phyloP scores from a whole-genome alignment of 1,140 invertebrate species.

The Grapholita molesta region DNA sequence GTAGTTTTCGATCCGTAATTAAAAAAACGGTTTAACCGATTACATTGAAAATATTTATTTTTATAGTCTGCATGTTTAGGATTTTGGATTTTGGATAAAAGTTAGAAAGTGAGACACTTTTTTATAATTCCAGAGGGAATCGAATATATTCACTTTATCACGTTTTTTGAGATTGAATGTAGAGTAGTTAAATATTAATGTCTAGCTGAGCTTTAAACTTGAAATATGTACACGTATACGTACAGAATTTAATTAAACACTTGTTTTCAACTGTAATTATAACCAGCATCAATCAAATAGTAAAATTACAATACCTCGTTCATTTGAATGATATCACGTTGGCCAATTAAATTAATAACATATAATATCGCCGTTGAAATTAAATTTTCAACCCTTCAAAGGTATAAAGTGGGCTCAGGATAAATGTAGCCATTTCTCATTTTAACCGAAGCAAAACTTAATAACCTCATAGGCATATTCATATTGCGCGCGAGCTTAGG shows the following conservation, averaged over 20 bases:
- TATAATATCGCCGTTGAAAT: slow-evolving; percentile 64
- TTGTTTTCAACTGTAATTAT: neutral
- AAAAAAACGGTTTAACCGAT: too few species aligned
- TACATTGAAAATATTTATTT: too few species aligned
- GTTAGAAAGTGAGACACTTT: too few species aligned
- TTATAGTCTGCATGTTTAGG: too few species aligned
- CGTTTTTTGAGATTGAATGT: too few species aligned
- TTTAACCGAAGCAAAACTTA: slow-evolving; percentile 75
- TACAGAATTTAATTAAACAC: neutral
- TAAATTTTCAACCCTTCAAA: slow-evolving; percentile 66
- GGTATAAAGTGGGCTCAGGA: slow-evolving; percentile 68
- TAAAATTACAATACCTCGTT: slow-evolving; percentile 1
- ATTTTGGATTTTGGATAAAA: too few species aligned
- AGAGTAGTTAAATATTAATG: too few species aligned
- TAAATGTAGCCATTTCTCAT: slow-evolving; percentile 74
- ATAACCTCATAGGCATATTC: slow-evolving; percentile 58
- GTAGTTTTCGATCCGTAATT: too few species aligned
- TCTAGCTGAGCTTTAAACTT: too few species aligned
- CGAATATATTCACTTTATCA: too few species aligned
- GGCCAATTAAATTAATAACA: slow-evolving; percentile 66
- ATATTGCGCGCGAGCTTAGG: neutral
- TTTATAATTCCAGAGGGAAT: too few species aligned
- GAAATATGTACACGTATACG: neutral
- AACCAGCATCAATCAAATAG: neutral
- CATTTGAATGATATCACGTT: slow-evolving; percentile 10